phyloP scores from a whole-genome alignment of 2,113 vertebrate species.

The Heloderma charlesbogerti region DNA sequence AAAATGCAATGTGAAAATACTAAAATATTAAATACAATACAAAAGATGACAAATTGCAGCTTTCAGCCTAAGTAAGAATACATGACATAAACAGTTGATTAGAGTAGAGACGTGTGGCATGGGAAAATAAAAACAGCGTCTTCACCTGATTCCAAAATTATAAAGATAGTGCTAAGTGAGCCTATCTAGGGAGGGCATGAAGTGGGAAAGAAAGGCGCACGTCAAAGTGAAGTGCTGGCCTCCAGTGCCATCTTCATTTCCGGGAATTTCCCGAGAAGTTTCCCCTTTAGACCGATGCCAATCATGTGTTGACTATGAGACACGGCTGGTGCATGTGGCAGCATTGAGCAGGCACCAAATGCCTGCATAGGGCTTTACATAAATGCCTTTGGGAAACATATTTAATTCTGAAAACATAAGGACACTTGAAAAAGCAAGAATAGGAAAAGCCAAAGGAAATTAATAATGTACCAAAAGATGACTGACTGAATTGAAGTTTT shows the following conservation, averaged over 20 bases:
- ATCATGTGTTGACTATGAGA: neutral
- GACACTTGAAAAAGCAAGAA: neutral
- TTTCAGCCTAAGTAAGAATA: too few relatives aligned
- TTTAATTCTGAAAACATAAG: neutral
- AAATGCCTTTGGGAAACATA: neutral
- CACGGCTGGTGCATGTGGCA: neutral
- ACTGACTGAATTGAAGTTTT: neutral
- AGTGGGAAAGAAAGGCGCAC: neutral
- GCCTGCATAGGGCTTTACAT: neutral
- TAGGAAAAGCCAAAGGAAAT: neutral
- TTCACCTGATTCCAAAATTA: too few relatives aligned
- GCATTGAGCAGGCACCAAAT: neutral
- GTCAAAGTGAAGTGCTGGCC: neutral
- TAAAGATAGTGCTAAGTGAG: too few relatives aligned
- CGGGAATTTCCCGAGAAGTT: neutral
- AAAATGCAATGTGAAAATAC: too few relatives aligned
- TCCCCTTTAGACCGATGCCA: neutral
- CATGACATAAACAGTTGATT: too few relatives aligned
- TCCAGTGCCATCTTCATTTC: neutral
- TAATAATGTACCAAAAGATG: constrained; percentile 6
- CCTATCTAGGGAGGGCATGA: neutral
- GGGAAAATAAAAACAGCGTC: too few relatives aligned
- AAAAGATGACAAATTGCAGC: too few relatives aligned
- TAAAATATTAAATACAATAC: too few relatives aligned
- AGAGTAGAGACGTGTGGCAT: too few relatives aligned